phyloP scores from a whole-genome alignment of 2,797 vertebrate genomes.

The Atherinosoma microstoma region DNA sequence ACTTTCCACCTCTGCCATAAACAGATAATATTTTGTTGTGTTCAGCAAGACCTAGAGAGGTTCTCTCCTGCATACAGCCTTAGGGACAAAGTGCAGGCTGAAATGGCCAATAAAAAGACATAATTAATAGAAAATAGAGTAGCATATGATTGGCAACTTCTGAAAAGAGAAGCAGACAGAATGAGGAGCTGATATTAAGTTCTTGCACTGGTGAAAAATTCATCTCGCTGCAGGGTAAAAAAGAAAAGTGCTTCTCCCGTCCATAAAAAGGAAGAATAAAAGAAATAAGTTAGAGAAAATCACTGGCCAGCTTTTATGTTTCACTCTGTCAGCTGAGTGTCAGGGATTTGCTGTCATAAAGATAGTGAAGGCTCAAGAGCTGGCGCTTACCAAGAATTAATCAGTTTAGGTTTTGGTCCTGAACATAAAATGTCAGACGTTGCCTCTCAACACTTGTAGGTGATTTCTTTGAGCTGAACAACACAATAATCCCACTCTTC shows the following conservation, averaged over 20 bases:
- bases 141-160: slow-evolving; percentile 63
- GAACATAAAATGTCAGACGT: slow-evolving; percentile 89
- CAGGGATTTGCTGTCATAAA: slow-evolving; percentile 83
- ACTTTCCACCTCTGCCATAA: neutral
- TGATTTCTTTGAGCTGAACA: slow-evolving; percentile 93
- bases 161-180: slow-evolving; percentile 64
- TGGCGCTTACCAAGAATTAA: slow-evolving; percentile 89
- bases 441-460: slow-evolving; percentile 92
- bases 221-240: slow-evolving; percentile 58
- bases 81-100: slow-evolving; percentile 35
- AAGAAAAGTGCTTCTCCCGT: slow-evolving; percentile 41
- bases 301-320: slow-evolving; percentile 75
- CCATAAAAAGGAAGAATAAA: slow-evolving; percentile 72
- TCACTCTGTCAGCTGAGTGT: slow-evolving; percentile 78
- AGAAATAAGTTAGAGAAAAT: slow-evolving; percentile 77
- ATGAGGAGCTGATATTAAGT: slow-evolving; percentile 74
- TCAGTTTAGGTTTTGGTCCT: slow-evolving; percentile 88
- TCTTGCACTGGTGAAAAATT: slow-evolving; percentile 63
- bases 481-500: slow-evolving; percentile 93
- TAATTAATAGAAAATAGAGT: slow-evolving; percentile 68
- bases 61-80: slow-evolving; percentile 32
- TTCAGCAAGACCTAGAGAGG: slow-evolving; percentile 13
- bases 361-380: slow-evolving; percentile 82
- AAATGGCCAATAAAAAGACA: slow-evolving; percentile 66
- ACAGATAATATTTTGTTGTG: slow-evolving; percentile 37